These are phyloP conservation scores for Carassius gibelio DNA, from an alignment of 2,113 vertebrate species.

Conservation along the genomic window DNA sequence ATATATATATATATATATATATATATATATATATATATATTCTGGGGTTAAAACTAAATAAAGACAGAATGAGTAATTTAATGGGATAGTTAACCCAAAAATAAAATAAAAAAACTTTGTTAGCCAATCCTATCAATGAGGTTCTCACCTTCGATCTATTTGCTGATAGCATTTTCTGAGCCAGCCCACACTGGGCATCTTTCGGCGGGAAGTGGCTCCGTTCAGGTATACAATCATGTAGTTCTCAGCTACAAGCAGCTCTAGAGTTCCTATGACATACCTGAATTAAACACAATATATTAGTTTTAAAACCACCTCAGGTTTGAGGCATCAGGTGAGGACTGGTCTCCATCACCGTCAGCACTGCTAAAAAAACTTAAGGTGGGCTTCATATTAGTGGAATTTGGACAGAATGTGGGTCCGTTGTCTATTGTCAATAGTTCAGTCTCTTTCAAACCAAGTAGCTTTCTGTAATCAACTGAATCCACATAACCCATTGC, in stretches of 20 bases:
- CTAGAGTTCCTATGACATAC: conserved; percentile 96
- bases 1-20: too few relatives aligned
- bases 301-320: neutral
- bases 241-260: conserved; percentile 95
- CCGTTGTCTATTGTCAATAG: neutral
- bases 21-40: neutral
- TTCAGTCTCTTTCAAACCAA: neutral
- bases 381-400: neutral
- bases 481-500: neutral
- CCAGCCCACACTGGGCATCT: conserved; percentile 97
- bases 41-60: neutral
- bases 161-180: conserved; percentile 97
- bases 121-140: conserved; percentile 13
- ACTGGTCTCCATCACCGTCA: neutral
- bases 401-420: neutral
- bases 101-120: neutral
- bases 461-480: neutral
- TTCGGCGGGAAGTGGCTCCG: conserved; percentile 92
- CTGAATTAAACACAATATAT: conserved; percentile 67
- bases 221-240: conserved; percentile 99
- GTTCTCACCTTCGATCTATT: conserved; percentile 88
- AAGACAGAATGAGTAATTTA: neutral
- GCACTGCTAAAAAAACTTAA: neutral
- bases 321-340: neutral
- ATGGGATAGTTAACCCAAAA: neutral